A percentile compares a stretch with the other conserved stretches of the same genome.
These are phyloP conservation scores for Urocolius indicus DNA, from an alignment of 2,113 vertebrate species.

Conservation along the genomic window DNA sequence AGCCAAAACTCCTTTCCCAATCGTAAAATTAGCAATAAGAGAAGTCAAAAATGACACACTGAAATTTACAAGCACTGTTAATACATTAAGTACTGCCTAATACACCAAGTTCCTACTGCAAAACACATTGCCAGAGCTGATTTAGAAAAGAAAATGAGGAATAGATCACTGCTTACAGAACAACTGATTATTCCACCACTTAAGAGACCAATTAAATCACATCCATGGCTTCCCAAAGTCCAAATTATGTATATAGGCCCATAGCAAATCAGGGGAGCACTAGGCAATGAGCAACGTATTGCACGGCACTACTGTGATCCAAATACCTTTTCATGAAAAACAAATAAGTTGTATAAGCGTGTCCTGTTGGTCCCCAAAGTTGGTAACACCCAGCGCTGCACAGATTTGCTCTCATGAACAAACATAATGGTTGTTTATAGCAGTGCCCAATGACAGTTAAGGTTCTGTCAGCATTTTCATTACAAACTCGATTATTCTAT, in stretches of 20 bases:
- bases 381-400: background rate
- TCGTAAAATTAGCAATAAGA: background rate
- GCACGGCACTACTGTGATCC: background rate
- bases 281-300: background rate
- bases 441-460: background rate
- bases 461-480: constrained; percentile 49
- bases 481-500: constrained; percentile 43
- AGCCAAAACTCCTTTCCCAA: background rate
- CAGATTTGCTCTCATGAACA: background rate
- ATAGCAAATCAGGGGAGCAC: background rate
- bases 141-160: background rate
- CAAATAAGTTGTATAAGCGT: background rate
- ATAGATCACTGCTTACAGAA: background rate
- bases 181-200: background rate
- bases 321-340: background rate
- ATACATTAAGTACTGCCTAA: background rate
- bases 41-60: background rate
- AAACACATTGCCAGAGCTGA: background rate
- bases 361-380: background rate
- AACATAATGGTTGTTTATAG: constrained; percentile 32
- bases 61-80: background rate
- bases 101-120: background rate
- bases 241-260: background rate
- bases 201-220: background rate
- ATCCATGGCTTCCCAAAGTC: background rate